phyloP scores from a whole-genome alignment of 2,888 invertebrate genomes.

The Drosophila histrio region DNA sequence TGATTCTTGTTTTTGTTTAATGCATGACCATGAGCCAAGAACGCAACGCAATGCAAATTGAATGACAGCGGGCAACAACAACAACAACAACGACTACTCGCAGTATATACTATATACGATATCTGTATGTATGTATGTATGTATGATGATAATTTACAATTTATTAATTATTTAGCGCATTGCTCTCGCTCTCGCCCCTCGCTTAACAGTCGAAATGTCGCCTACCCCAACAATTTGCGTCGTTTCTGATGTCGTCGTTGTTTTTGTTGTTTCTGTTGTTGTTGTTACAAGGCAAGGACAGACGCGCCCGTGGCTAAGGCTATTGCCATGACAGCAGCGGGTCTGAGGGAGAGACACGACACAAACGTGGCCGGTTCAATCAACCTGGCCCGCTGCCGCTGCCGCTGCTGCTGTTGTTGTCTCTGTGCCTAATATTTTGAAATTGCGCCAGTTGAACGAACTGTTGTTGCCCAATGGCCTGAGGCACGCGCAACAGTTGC shows the following conservation, averaged over 20 bases:
- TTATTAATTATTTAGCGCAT: slow-evolving; percentile 57
- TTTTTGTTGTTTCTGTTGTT: background rate
- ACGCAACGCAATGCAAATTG: slow-evolving; percentile 53
- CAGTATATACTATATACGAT: background rate
- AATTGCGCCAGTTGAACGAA: slow-evolving; percentile 57
- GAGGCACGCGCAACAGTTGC: slow-evolving; percentile 48
- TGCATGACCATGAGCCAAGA: slow-evolving; percentile 53
- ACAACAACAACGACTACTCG: background rate
- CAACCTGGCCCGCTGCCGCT: slow-evolving; percentile 30
- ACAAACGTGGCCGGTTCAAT: slow-evolving; percentile 37
- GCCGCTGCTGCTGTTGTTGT: background rate
- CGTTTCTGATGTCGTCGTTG: slow-evolving; percentile 27
- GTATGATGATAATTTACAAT: slow-evolving; percentile 46
- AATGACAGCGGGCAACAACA: slow-evolving; percentile 25
- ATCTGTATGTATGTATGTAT: background rate
- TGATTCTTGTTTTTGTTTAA: slow-evolving; percentile 33
- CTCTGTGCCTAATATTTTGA: slow-evolving; percentile 49
- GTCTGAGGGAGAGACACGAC: background rate
- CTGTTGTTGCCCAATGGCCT: slow-evolving; percentile 48
- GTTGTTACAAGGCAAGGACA: slow-evolving; percentile 44
- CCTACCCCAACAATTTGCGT: slow-evolving; percentile 67
- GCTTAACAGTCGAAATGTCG: slow-evolving; percentile 27
- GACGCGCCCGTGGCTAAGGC: slow-evolving; percentile 34
- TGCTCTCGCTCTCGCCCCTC: slow-evolving; percentile 3
- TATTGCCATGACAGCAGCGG: slow-evolving; percentile 5